A percentile compares a stretch with the other conserved stretches of the same genome.
Evolutionary conservation across 30 jellyfish, hydroid and myxozoan genomes (phyloP).

Genomic region (Mastigias papua): DNA sequence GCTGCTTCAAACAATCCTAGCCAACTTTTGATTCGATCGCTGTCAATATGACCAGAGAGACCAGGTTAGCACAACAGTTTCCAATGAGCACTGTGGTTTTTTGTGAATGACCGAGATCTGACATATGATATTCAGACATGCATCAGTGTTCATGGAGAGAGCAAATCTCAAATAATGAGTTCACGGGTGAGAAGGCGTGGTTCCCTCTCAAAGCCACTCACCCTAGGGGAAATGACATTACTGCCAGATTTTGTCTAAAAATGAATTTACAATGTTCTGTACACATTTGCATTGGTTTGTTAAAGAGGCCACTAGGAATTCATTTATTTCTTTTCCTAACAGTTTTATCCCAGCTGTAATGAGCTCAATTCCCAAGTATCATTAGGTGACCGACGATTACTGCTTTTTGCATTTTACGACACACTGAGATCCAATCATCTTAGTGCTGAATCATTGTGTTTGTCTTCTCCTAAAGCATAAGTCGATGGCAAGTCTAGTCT

Average conservation of each 20-base stretch:
- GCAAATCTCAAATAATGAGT: background rate
- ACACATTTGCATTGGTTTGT: slow-evolving; percentile 13
- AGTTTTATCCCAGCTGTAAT: slow-evolving; percentile 3
- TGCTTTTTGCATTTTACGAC: background rate
- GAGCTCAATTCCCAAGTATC: background rate
- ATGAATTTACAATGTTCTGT: background rate
- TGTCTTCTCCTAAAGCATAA: background rate
- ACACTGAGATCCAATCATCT: background rate
- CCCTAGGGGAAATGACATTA: slow-evolving; percentile 33
- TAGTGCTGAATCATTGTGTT: background rate
- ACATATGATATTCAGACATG: background rate
- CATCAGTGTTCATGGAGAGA: background rate
- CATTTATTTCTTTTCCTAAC: background rate
- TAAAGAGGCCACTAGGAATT: slow-evolving; percentile 3
- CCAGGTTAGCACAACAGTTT: background rate
- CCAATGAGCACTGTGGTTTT: background rate
- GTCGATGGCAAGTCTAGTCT: background rate
- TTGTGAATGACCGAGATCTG: background rate
- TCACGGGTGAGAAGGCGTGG: slow-evolving; percentile 41
- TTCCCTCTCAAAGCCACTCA: slow-evolving; percentile 11
- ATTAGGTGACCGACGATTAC: slow-evolving; percentile 2
- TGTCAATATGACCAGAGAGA: background rate
- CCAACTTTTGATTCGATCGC: background rate
- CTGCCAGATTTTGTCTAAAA: background rate
- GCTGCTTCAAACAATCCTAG: too few species aligned